Conservation (phyloP, 2,888 invertebrate species). For the Plagiodera versicolora region DNA sequence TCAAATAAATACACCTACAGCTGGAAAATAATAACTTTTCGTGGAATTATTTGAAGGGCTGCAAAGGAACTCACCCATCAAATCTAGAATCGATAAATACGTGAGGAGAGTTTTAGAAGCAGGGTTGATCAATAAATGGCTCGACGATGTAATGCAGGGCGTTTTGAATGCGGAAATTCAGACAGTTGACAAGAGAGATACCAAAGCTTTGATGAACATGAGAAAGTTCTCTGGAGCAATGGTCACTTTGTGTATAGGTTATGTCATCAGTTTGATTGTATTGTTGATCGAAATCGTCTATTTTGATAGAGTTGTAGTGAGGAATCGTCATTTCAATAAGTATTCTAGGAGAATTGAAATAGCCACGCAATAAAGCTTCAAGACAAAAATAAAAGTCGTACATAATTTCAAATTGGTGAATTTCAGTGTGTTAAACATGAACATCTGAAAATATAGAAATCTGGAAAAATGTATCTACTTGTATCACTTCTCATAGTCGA, state of each 20-base stretch:
- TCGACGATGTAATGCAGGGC: constrained; percentile 70
- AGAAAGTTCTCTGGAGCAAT: constrained; percentile 78
- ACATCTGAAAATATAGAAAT: too few species aligned
- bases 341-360: constrained; percentile 56
- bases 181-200: constrained; percentile 52
- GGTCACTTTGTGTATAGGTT: constrained; percentile 72
- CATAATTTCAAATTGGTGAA: too few species aligned
- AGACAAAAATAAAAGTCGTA: too few species aligned
- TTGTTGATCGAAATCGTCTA: constrained; percentile 67
- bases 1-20: background rate
- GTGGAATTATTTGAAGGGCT: constrained; percentile 60
- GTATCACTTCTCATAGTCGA: too few species aligned
- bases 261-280: constrained; percentile 60
- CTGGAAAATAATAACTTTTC: too few species aligned
- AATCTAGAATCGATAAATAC: constrained; percentile 67
- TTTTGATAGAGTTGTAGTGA: constrained; percentile 67
- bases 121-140: constrained; percentile 78
- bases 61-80: constrained; percentile 79
- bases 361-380: too few species aligned
- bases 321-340: constrained; percentile 72
- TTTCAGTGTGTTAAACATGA: too few species aligned
- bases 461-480: too few species aligned
- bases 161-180: constrained; percentile 60
- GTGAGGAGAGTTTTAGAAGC: constrained; percentile 72
- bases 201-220: constrained; percentile 76